Percentiles rank a stretch among this genome's conserved stretches.
These are phyloP conservation scores for Malurus elegans DNA, from an alignment of 2,113 vertebrate species.

Conservation along the genomic window DNA sequence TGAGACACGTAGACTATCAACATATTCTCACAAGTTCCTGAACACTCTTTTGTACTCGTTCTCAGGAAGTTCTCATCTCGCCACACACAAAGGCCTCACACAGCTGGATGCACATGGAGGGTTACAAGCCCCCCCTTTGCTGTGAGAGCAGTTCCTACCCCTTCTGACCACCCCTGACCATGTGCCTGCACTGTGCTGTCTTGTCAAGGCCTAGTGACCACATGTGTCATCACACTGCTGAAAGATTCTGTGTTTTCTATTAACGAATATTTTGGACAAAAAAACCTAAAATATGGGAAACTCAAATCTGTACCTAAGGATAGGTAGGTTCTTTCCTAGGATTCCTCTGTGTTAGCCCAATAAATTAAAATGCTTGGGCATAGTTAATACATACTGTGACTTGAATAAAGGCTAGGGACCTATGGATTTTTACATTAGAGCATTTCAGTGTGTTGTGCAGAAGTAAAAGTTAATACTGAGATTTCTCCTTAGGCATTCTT, in stretches of 20 bases:
- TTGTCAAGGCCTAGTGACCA: background rate
- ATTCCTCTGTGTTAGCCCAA: background rate
- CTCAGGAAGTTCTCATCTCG: background rate
- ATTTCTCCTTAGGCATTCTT: conserved; percentile 9
- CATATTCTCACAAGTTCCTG: background rate
- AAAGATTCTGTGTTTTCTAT: background rate
- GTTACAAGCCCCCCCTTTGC: background rate
- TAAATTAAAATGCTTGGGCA: background rate
- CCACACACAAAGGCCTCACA: background rate
- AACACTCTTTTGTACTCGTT: background rate
- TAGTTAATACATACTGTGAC: background rate
- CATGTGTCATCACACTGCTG: background rate
- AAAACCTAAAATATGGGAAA: background rate
- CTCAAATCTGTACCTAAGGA: background rate
- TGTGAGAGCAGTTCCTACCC: background rate
- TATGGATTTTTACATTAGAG: background rate
- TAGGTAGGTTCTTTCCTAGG: background rate
- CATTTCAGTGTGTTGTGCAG: background rate
- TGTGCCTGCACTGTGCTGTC: background rate
- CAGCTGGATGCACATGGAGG: rapidly evolving
- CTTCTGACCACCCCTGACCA: rapidly evolving
- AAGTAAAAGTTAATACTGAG: background rate
- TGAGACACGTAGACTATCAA: background rate
- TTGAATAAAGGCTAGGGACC: background rate
- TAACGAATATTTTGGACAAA: background rate